Evolutionary conservation across 2,797 vertebrate genomes (phyloP), one percentile per base, ranked within the genome.

Genomic region (Eulemur mongoz): DNA sequence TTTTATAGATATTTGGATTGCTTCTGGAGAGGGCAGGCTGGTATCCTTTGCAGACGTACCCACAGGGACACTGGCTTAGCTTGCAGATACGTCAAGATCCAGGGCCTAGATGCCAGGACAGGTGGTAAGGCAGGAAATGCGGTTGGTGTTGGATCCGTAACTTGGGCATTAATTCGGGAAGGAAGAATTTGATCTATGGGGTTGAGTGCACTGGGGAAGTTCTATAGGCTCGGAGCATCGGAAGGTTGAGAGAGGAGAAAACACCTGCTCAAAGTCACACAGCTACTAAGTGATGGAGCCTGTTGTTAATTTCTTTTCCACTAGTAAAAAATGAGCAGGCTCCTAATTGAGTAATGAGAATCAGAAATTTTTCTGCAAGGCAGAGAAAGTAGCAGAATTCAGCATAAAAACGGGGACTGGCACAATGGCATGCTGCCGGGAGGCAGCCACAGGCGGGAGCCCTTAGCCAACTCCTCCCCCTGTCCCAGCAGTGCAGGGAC

Each of bases 401-500:
- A 69, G 52, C 22, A 13, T 15, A 45, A 45, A 23, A 65, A 32
- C 0, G 0, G 12, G 75, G 35, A 13, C 4, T 69, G 67, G 80
- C n/a, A 38, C 23, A 8, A 12, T 30, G 7, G 10, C 32, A 17
- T 10, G n/a, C 45, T 23, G 14, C 14, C 45, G 14, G 54, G n/a
- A 32, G 69, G 65, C 38, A 25, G 13, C 72, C 12, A 38, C 0
- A 20, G 25, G 35, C 35, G 15, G 30, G 52, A 40, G 40, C 63
- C 25, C 17, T 15, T 18, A 18, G 48, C 69, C 48, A 23, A 2
- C 52, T 25, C 63, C 15, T 18, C 32, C 23, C 25, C 13, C 35
- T 23, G 2, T 30, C 75, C n/a, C 6, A 4, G 1, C 4, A 43
- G 30, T 2, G 54, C 40, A 52, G 0, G 0, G 10, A 50, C 63